Evolutionary conservation across 1,140 invertebrate genomes (phyloP), one percentile per base, ranked within the genome.

Genomic region (Mylabris phalerata): DNA sequence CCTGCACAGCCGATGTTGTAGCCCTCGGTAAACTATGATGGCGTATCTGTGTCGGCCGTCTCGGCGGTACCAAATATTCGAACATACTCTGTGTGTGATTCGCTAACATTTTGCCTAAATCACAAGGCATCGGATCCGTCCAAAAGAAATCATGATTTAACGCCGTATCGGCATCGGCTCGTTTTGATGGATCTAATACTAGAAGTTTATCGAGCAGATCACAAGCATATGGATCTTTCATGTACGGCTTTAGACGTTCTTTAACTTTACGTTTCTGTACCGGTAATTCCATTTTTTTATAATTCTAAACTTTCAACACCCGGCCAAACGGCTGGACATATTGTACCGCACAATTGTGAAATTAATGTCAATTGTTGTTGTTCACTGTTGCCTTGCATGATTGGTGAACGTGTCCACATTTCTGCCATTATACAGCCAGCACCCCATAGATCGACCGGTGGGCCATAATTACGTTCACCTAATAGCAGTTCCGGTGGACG

Each of bases 391-490:
- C 97, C 97, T 80, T 95, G 87, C 85, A 89, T 89, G 52, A 90
- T 89, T 1, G 87, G 88, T 19, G 86, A 88, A 32, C 95, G 78
- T 0, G 95, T 98, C 96, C 96, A 99, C 92, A 99, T 95, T 78
- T 99, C 95, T 0, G 95, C 95, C 95, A 98, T 98, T 43, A 98
- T 98, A 71, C 96, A 98, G 0, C 96, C 97, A 26, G 93, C 95
- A 9, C 95, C 95, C 96, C 96, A 98, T 74, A 98, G 83, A 79
- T 99, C 98, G 26, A 99, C 93, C 0, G 95, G 89, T 7, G 95
- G 92, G 0, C 95, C 95, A 74, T 98, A 98, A 76, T 98, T 95
- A 19, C 95, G 78, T 68, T 98, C 94, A 32, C 97, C 97, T 0
- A 96, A 68, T 24, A 84, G 67, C 7, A 84, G 77, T 75, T 99